Conservation (phyloP, 2,888 invertebrate genomes). For the Troides oblongomaculatus region DNA sequence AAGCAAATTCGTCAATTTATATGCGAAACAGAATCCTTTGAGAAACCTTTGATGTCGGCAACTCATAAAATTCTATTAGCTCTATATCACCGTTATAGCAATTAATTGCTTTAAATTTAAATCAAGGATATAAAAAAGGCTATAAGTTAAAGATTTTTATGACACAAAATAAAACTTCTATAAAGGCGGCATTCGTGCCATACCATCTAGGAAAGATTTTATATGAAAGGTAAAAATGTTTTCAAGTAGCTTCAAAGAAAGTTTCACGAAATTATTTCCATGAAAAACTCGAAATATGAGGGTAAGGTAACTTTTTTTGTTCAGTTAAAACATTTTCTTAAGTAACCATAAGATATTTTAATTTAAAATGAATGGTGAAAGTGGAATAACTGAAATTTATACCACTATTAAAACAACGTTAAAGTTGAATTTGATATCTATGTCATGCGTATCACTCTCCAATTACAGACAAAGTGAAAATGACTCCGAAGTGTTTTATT, state of each 20-base stretch:
- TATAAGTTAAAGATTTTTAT: neutral
- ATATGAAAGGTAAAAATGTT: constrained; percentile 3
- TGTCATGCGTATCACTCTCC: constrained; percentile 49
- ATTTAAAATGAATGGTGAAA: neutral
- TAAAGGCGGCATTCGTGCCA: neutral
- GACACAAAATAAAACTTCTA: neutral
- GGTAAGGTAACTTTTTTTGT: neutral
- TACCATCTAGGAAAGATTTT: neutral
- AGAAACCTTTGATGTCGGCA: constrained; percentile 47
- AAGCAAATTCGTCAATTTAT: constrained; percentile 79
- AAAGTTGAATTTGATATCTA: constrained; percentile 10
- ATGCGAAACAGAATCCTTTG: constrained; percentile 72
- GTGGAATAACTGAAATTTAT: neutral
- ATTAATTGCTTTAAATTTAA: constrained; percentile 15
- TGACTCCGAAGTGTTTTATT: constrained; percentile 58
- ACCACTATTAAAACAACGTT: neutral
- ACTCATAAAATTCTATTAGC: constrained; percentile 47
- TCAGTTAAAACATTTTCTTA: neutral
- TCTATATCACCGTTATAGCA: constrained; percentile 30
- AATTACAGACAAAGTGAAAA: constrained; percentile 57
- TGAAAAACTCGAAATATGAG: neutral
- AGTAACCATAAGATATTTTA: neutral
- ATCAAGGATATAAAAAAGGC: neutral
- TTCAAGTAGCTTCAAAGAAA: constrained; percentile 2
- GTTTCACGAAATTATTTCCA: neutral